These are phyloP conservation scores for Macropus fuliginosus DNA, from an alignment of 2,797 vertebrate species.

Conservation along the genomic window DNA sequence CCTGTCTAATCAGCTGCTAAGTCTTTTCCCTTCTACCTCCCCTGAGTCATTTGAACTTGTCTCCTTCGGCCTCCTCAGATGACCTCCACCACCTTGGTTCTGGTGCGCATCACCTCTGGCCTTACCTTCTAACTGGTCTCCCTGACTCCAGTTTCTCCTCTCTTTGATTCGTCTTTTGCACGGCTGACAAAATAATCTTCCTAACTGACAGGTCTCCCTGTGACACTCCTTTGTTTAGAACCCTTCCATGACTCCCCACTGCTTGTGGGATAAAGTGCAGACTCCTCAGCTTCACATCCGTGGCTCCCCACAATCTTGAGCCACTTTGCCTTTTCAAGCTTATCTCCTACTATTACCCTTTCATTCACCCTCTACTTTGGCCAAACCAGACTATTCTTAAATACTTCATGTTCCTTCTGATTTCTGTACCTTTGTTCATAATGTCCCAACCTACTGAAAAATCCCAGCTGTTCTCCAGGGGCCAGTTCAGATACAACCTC, in stretches of 20 bases:
- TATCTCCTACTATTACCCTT: neutral
- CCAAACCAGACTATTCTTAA: neutral
- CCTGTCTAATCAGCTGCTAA: neutral
- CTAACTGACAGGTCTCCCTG: neutral
- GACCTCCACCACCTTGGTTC: neutral
- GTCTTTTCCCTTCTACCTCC: neutral
- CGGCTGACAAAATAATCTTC: neutral
- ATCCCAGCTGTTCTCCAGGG: neutral
- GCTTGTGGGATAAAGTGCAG: neutral
- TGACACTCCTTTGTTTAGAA: neutral
- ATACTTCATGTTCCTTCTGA: neutral
- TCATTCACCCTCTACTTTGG: neutral
- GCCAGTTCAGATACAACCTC: neutral
- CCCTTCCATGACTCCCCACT: neutral
- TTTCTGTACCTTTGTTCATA: neutral
- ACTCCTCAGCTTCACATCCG: neutral
- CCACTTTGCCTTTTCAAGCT: neutral
- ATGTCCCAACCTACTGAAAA: neutral
- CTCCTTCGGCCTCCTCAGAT: neutral
- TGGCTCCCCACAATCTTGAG: neutral
- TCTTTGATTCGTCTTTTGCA: neutral
- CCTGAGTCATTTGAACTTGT: neutral
- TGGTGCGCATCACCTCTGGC: neutral
- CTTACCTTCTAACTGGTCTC: neutral
- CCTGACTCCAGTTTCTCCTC: neutral